Evolutionary conservation across 2,113 vertebrate genomes (phyloP).

Genomic region (Pionites leucogaster): DNA sequence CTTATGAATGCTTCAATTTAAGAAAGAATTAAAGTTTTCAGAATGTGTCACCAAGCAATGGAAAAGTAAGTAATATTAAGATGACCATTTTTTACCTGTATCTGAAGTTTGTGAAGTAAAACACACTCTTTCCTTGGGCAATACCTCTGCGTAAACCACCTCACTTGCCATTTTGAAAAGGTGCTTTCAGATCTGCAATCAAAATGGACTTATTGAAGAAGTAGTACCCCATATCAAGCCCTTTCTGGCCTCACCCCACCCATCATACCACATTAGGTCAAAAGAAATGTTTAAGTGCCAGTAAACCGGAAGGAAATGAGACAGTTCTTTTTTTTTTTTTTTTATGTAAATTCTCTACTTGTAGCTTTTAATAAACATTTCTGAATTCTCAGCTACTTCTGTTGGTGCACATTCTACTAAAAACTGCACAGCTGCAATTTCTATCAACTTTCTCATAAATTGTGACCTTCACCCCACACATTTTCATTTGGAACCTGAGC

Average conservation of each 20-base stretch:
- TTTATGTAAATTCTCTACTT: not conserved
- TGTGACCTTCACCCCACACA: not conserved
- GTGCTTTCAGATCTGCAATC: not conserved
- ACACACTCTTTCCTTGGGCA: not conserved
- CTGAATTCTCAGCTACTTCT: not conserved
- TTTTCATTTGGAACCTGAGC: not conserved
- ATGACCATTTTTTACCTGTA: not conserved
- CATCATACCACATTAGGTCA: not conserved
- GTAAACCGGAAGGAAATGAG: slow-evolving; percentile 31
- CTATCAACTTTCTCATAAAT: not conserved
- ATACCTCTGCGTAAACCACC: not conserved
- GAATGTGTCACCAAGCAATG: not conserved
- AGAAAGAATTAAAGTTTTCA: not conserved
- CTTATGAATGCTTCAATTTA: not conserved
- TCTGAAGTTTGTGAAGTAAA: not conserved
- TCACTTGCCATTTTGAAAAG: slow-evolving; percentile 34
- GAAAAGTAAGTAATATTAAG: not conserved
- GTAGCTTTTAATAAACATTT: not conserved
- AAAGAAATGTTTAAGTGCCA: not conserved
- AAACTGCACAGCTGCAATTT: not conserved
- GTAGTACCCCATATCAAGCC: not conserved
- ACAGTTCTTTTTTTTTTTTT: not conserved
- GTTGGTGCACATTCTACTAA: not conserved
- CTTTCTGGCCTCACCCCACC: not conserved
- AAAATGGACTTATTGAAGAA: slow-evolving; percentile 14